A percentile compares a stretch with the other conserved stretches of the same genome.
Evolutionary conservation across 2,797 vertebrate species (phyloP).

Genomic region (Cynodonichthys magdalenae): DNA sequence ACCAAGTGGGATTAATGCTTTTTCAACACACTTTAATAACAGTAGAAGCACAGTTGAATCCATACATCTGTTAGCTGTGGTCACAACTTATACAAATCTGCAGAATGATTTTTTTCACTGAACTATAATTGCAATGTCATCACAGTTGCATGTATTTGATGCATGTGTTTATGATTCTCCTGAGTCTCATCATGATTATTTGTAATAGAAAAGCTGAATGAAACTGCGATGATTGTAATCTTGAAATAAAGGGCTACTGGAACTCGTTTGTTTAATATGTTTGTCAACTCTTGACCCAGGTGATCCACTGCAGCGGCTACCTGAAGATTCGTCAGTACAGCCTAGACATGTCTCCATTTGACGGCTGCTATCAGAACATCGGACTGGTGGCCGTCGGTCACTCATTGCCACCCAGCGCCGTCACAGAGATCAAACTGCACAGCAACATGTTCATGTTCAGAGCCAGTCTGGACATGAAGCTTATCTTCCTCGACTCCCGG

Average conservation of each 20-base stretch:
- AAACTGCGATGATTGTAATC: no score
- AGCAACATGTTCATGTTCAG: slow-evolving; percentile 99
- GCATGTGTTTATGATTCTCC: no score
- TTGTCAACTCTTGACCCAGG: slow-evolving; percentile 72
- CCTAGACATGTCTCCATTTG: slow-evolving; percentile 96
- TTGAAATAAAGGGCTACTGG: not conserved
- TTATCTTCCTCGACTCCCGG: slow-evolving; percentile 99
- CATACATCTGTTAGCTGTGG: no score
- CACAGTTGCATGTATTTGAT: no score
- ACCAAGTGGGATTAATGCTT: no score
- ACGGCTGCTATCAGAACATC: slow-evolving; percentile 98
- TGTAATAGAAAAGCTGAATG: no score
- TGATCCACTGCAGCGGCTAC: slow-evolving; percentile 98
- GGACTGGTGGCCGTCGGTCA: slow-evolving; percentile 97
- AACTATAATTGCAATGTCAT: no score
- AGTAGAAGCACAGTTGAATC: no score
- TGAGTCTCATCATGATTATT: no score
- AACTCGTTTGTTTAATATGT: not conserved
- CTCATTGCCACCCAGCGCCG: slow-evolving; percentile 94
- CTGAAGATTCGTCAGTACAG: slow-evolving; percentile 98
- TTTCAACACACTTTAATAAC: no score
- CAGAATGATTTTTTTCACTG: no score
- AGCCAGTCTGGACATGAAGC: slow-evolving; percentile 98
- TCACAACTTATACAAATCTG: no score
- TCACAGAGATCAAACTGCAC: slow-evolving; percentile 98